These are phyloP conservation scores for Lochmaea capreae DNA, from an alignment of 2,888 invertebrate genomes.

Conservation along the genomic window DNA sequence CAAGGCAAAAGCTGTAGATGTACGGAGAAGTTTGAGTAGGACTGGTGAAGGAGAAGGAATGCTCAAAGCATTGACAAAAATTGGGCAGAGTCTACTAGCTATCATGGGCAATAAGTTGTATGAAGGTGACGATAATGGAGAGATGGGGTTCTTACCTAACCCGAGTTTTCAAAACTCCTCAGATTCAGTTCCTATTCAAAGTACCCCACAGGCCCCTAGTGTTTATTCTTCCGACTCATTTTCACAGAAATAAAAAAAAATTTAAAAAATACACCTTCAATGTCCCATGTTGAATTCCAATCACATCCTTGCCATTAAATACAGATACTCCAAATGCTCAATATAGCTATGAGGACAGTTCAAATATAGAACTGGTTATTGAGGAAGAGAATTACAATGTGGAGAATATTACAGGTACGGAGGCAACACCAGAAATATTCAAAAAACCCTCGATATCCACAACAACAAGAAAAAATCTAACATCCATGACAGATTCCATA, in stretches of 20 bases:
- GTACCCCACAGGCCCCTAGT: constrained; percentile 4
- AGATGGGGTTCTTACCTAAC: constrained; percentile 13
- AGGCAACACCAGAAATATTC: constrained; percentile 12
- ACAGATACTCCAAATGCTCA: constrained; percentile 11
- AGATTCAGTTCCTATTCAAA: constrained; percentile 17
- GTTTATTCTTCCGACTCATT: constrained; percentile 3
- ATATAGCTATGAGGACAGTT: constrained; percentile 10
- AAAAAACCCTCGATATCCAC: constrained; percentile 9
- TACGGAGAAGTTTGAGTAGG: too few relatives aligned
- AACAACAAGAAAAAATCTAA: constrained; percentile 7
- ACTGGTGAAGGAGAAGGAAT: too few relatives aligned
- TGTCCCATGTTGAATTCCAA: constrained; percentile 9
- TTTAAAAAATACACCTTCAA: neutral
- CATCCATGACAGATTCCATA: neutral
- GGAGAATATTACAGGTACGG: constrained; percentile 9
- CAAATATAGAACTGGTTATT: constrained; percentile 12
- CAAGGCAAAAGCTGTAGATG: neutral
- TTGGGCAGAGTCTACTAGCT: constrained; percentile 12
- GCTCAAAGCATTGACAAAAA: constrained; percentile 14
- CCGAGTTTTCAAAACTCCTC: constrained; percentile 6
- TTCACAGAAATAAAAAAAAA: constrained; percentile 8
- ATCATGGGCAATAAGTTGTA: constrained; percentile 14
- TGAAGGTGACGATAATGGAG: constrained; percentile 18
- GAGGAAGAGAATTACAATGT: neutral
- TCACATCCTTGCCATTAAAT: constrained; percentile 5